A percentile compares a stretch with the other conserved stretches of the same genome.
Evolutionary conservation across 1,140 invertebrate genomes (phyloP).

Genomic region (Telenomus remus): DNA sequence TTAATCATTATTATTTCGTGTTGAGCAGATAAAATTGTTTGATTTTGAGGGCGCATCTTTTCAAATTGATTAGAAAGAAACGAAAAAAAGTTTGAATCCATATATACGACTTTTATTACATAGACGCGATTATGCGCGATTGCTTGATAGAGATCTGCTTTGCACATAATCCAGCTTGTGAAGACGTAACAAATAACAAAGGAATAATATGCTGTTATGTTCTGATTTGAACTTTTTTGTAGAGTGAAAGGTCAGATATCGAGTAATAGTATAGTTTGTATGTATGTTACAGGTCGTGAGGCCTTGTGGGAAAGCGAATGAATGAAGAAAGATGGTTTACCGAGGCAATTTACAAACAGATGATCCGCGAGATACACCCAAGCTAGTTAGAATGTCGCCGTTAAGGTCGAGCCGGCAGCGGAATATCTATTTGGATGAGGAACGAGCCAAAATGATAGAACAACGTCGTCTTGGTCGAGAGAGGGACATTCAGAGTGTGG

Average conservation of each 20-base stretch:
- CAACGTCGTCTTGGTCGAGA: slow-evolving; percentile 61
- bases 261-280: slow-evolving; percentile 39
- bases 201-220: slow-evolving; percentile 31
- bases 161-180: slow-evolving; percentile 42
- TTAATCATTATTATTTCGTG: too few relatives aligned
- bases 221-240: slow-evolving; percentile 26
- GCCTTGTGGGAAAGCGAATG: slow-evolving; percentile 12
- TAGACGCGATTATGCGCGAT: too few relatives aligned
- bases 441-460: slow-evolving; percentile 61
- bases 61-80: too few relatives aligned
- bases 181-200: slow-evolving; percentile 31
- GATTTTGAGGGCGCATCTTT: too few relatives aligned
- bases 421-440: slow-evolving; percentile 45
- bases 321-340: slow-evolving; percentile 28
- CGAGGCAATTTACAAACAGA: slow-evolving; percentile 38
- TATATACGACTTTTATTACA: too few relatives aligned
- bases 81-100: too few relatives aligned
- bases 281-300: slow-evolving; percentile 24
- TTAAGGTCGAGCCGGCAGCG: slow-evolving; percentile 12
- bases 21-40: too few relatives aligned
- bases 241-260: slow-evolving; percentile 23
- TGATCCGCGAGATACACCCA: slow-evolving; percentile 27
- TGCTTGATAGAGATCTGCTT: slow-evolving; percentile 34
- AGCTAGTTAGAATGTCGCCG: slow-evolving; percentile 35
- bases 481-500: slow-evolving; percentile 62